Evolutionary conservation across 2,797 vertebrate species (phyloP), one percentile per base, ranked within the genome.

Genomic region (Ispidina lecontei): DNA sequence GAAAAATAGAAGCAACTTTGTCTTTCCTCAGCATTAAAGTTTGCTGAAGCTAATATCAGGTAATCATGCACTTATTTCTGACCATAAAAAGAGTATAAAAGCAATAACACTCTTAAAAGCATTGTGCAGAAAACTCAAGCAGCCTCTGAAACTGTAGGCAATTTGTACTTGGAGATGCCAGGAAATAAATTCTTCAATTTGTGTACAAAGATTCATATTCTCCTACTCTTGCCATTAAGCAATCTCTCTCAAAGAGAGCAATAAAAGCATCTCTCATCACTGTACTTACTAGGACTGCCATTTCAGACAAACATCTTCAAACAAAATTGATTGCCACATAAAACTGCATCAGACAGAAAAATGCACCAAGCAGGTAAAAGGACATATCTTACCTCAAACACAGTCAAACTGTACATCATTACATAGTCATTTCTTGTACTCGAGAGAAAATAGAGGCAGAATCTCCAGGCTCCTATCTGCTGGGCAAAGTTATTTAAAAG

Each of bases 401-500:
- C 99, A 14, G 99, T 99, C 96, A 99, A 98, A 94, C 99, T 99
- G 97, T 99, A 99, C 99, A 99, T 99, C 99, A 99, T 99, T 21
- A 99, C 99, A 59, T 99, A 99, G 97, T 99, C 99, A 77, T 99
- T 99, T 89, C 98, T 98, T 68, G 99, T 99, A 95, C 99, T 99
- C 74, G 99, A 99, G 80, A 99, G 98, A 97, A 99, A 99, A 97
- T 99, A 99, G 87, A 99, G 97, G 97, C 99, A 99, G 96, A 99
- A 99, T 62, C 98, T 98, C 99, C 99, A 99, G 4, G 99, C 99
- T 97, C 98, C 99, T 25, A 98, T 98, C 97, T 99, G 99, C 97
- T 99, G 99, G 94, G 99, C 99, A 96, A 99, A 99, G 97, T 99
- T 99, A 97, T 99, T 99, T 96, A 99, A 97, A 97, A 99, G 98